A percentile compares a stretch with the other conserved stretches of the same genome.
These are phyloP conservation scores for Anarhynchus alexandrinus DNA, from an alignment of 2,113 vertebrate species.

Conservation along the genomic window DNA sequence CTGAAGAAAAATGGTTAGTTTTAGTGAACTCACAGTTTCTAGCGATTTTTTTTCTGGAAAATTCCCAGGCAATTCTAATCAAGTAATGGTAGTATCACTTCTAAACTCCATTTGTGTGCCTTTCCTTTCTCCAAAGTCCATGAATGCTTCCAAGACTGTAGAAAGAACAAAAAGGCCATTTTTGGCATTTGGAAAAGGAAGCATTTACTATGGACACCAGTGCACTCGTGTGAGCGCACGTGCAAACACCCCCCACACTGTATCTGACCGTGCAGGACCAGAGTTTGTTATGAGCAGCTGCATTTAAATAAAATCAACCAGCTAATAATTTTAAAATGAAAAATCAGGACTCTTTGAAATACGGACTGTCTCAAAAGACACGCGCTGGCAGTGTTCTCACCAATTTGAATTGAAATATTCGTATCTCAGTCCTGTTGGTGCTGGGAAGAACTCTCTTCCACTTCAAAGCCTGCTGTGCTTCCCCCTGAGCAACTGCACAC, in stretches of 20 bases:
- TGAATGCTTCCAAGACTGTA: not conserved
- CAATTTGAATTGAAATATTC: not conserved
- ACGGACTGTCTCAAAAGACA: not conserved
- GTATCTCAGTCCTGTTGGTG: not conserved
- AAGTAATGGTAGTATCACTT: not conserved
- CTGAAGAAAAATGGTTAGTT: not conserved
- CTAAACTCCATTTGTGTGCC: not conserved
- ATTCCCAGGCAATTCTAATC: not conserved
- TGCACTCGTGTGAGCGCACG: fast-evolving
- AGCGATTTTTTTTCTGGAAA: not conserved
- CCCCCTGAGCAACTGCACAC: not conserved
- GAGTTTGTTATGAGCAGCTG: not conserved
- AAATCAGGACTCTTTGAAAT: not conserved
- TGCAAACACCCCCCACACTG: fast-evolving
- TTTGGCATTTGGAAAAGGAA: not conserved
- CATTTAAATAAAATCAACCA: not conserved
- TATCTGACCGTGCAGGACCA: not conserved
- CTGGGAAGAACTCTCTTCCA: not conserved
- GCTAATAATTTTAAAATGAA: not conserved
- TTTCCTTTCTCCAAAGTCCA: not conserved
- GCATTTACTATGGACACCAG: not conserved
- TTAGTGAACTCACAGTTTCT: not conserved
- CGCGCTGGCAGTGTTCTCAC: not conserved
- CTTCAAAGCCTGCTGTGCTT: not conserved
- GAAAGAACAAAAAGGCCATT: not conserved